These are phyloP conservation scores for Bradypodion pumilum DNA, from an alignment of 2,797 vertebrate species.

Conservation along the genomic window DNA sequence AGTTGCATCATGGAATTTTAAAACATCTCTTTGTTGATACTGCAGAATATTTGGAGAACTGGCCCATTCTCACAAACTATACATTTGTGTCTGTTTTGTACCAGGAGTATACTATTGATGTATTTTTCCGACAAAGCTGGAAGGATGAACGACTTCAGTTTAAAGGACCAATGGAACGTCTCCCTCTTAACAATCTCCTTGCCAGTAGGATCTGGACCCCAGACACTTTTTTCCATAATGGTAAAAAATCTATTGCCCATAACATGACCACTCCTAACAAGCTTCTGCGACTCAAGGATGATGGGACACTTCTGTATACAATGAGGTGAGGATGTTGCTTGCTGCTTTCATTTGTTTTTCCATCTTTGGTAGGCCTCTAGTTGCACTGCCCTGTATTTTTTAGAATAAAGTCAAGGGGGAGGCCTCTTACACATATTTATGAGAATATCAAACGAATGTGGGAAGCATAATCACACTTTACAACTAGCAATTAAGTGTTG, in stretches of 20 bases:
- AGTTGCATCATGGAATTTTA: constrained; percentile 48
- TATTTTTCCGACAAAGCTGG: constrained; percentile 93
- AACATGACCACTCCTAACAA: constrained; percentile 93
- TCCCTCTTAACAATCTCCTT: constrained; percentile 87
- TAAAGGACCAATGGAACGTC: constrained; percentile 87
- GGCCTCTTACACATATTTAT: constrained; percentile 14
- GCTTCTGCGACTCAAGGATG: constrained; percentile 85
- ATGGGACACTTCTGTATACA: constrained; percentile 91
- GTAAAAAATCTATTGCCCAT: constrained; percentile 90
- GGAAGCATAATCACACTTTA: constrained; percentile 50
- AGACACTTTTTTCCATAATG: constrained; percentile 90
- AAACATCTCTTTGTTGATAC: constrained; percentile 1
- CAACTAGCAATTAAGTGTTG: constrained; percentile 58
- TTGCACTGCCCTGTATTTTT: not conserved
- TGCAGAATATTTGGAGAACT: constrained; percentile 29
- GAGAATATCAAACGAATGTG: constrained; percentile 53
- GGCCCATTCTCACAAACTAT: not conserved
- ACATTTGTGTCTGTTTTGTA: constrained; percentile 28
- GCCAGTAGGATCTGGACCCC: constrained; percentile 93
- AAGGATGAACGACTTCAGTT: constrained; percentile 88
- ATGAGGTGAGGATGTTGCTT: constrained; percentile 83
- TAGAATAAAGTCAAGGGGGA: not conserved
- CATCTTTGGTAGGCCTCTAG: not conserved
- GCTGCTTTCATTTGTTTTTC: not conserved
- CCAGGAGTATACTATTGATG: constrained; percentile 90